phyloP scores from a whole-genome alignment of 2,113 vertebrate species.

The Protobothrops flavoviridis region DNA sequence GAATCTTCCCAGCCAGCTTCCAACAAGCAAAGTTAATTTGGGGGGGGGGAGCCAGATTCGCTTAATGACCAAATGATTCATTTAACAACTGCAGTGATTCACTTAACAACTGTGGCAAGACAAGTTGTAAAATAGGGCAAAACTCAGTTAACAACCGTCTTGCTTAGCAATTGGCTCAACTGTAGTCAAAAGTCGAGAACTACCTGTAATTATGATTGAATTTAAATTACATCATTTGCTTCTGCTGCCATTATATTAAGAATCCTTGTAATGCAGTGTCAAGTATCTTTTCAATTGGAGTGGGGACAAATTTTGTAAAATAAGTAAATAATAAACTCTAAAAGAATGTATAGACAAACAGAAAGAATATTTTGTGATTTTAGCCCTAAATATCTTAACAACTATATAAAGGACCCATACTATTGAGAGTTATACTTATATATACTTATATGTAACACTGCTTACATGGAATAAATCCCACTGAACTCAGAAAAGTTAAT shows the following conservation, averaged over 20 bases:
- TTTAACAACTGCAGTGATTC: not conserved
- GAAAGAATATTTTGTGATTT: not conserved
- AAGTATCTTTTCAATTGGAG: not conserved
- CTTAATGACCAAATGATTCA: not conserved
- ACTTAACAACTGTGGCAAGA: too few species aligned
- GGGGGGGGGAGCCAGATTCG: not conserved
- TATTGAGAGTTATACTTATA: not conserved
- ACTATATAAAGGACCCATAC: not conserved
- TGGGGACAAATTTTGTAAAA: not conserved
- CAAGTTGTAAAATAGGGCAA: too few species aligned
- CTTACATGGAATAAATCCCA: not conserved
- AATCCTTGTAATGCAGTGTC: not conserved
- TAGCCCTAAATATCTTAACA: not conserved
- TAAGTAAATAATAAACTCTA: not conserved
- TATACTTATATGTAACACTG: not conserved
- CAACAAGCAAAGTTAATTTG: not conserved
- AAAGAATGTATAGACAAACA: not conserved
- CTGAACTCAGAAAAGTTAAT: not conserved
- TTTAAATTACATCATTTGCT: not conserved
- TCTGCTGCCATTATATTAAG: not conserved
- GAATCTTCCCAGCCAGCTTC: not conserved
- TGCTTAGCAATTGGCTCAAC: too few species aligned
- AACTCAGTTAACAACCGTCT: not conserved
- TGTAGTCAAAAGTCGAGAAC: too few species aligned
- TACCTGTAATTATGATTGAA: not conserved